Evolutionary conservation across 1,140 invertebrate species (phyloP), one percentile per base, ranked within the genome.

Genomic region (Cydia splendana): DNA sequence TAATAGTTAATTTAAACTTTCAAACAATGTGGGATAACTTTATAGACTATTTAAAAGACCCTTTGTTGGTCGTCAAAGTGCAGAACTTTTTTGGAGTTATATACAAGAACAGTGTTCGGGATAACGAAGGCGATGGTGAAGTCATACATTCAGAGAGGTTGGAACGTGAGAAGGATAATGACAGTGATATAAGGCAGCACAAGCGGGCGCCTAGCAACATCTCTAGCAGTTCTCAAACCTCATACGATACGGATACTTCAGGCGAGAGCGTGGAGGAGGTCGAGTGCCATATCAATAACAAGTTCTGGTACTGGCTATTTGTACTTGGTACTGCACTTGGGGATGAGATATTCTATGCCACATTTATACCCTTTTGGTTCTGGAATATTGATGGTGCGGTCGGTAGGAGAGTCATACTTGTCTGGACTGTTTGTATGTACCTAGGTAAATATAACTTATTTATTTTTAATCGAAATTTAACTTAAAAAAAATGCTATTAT

Each of bases 351-450:
- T 98, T 98, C 93, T 98, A 98, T 91, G 95, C 96, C 0, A 94
- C 95, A 10, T 98, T 98, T 87, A 98, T 98, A 86, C 97, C 97
- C 13, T 98, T 97, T 90, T 97, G 97, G 95, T 97, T 98, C 85
- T 98, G 98, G 98, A 98, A 98, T 91, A 94, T 98, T 77, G 97
- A 98, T 93, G 96, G 96, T 20, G 96, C 96, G 42, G 96, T 98
- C 38, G 96, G 96, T 10, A 92, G 97, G 81, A 94, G 96, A 88
- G 95, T 98, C 20, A 95, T 98, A 20, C 90, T 98, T 30, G 95
- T 98, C 3, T 98, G 98, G 98, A 95, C 96, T 30, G 94, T 96
- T 62, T 94, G 96, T 48, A 98, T 98, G 97, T 97, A 97, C 79
- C 95, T 96, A 85, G 97, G 96, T 97, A 93, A 90, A 71, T 38